A percentile compares a stretch with the other conserved stretches of the same genome.
Conservation (phyloP, 2,888 invertebrate genomes). For the Heliconius erato region DNA sequence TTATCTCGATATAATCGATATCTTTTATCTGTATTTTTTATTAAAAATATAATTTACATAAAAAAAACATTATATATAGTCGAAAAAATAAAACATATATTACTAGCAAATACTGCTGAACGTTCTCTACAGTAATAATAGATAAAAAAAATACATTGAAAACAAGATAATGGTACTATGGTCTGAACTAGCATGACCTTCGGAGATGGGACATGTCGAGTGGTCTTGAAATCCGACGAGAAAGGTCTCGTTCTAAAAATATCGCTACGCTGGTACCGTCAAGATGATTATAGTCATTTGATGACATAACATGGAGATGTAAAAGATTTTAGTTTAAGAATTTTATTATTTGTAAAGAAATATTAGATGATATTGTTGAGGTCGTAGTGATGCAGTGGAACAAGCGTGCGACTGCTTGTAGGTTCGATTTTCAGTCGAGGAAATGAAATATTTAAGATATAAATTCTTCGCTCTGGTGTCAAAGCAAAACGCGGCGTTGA, state of each 20-base stretch:
- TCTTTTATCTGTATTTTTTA: no score
- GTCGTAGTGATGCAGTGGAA: no score
- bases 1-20: no score
- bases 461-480: no score
- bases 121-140: neutral
- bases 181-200: conserved; percentile 28
- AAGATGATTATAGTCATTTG: conserved; percentile 3
- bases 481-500: no score
- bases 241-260: conserved; percentile 43
- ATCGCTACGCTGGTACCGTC: conserved; percentile 1
- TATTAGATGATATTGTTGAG: no score
- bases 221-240: conserved; percentile 30
- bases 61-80: no score
- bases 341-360: neutral
- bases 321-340: neutral
- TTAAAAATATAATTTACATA: no score
- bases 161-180: conserved; percentile 19
- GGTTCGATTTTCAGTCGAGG: no score
- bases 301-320: neutral
- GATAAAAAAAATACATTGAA: conserved; percentile 22
- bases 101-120: neutral
- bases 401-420: no score
- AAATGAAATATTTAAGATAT: no score
- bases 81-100: no score
- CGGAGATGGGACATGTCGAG: conserved; percentile 37